Conservation (phyloP, 2,113 vertebrate genomes). For the Phyllostomus discolor region DNA sequence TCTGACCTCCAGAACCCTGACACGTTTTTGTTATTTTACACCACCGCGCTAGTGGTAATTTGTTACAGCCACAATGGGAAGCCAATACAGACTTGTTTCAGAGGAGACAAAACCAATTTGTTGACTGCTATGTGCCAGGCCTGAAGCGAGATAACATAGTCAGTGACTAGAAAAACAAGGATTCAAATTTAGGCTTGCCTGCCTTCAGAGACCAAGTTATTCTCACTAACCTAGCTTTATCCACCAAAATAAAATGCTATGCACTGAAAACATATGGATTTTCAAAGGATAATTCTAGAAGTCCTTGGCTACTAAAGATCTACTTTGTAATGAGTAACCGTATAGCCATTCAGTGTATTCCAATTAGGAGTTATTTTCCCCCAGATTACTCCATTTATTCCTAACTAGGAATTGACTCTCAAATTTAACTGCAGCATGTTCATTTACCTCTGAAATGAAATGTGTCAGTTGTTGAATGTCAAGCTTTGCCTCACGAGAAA, state of each 20-base stretch:
- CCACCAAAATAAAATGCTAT: background rate
- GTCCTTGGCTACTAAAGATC: background rate
- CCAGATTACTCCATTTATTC: background rate
- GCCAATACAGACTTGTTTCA: background rate
- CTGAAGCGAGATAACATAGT: background rate
- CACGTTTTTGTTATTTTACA: background rate
- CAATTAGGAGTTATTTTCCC: background rate
- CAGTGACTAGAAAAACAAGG: background rate
- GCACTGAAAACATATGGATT: background rate
- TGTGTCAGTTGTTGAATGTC: slow-evolving; percentile 14
- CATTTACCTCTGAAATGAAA: slow-evolving; percentile 34
- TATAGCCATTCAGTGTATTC: background rate
- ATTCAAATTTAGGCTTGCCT: background rate
- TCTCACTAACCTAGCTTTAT: background rate
- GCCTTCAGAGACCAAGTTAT: background rate
- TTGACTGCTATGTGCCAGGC: background rate
- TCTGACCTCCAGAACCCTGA: background rate
- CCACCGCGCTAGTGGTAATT: background rate
- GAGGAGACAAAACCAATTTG: background rate
- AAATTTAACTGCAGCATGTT: background rate
- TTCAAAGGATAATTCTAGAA: background rate
- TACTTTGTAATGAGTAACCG: background rate
- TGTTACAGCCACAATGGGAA: background rate
- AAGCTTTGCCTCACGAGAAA: background rate
- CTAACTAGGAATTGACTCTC: slow-evolving; percentile 3